A percentile compares a stretch with the other conserved stretches of the same genome.
phyloP scores from a whole-genome alignment of 2,113 vertebrate species.

The Fregata magnificens region DNA sequence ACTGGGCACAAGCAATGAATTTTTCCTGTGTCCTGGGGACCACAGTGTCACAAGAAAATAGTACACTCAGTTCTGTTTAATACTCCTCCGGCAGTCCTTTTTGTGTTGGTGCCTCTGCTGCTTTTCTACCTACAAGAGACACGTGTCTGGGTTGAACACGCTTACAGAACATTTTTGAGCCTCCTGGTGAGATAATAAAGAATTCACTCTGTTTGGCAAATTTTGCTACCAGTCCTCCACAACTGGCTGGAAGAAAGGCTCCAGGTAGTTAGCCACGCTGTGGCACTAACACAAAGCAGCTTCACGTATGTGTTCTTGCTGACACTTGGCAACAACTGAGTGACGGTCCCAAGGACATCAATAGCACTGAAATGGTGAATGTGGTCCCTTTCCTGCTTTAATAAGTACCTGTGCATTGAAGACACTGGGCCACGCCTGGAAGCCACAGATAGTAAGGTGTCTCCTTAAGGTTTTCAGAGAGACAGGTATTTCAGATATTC shows the following conservation, averaged over 20 bases:
- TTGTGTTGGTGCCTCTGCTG: neutral
- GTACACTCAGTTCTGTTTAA: neutral
- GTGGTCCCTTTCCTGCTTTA: neutral
- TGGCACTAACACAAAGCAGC: neutral
- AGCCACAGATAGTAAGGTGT: neutral
- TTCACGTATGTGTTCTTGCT: neutral
- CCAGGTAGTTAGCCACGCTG: neutral
- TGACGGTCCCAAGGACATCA: neutral
- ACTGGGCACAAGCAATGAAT: neutral
- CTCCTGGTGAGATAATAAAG: neutral
- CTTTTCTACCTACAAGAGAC: neutral
- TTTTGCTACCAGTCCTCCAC: neutral
- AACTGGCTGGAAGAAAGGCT: neutral
- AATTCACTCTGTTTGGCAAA: neutral
- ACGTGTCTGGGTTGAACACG: fast-evolving
- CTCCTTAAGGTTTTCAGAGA: neutral
- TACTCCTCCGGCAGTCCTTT: neutral
- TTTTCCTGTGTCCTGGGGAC: neutral
- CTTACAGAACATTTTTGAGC: neutral
- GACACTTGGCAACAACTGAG: neutral
- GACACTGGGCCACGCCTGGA: neutral
- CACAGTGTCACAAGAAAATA: neutral
- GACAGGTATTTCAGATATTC: neutral
- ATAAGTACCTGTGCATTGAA: neutral
- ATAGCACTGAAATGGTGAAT: neutral